Evolutionary conservation across 2,113 vertebrate genomes (phyloP), one percentile per base, ranked within the genome.

Genomic region (Castor canadensis): DNA sequence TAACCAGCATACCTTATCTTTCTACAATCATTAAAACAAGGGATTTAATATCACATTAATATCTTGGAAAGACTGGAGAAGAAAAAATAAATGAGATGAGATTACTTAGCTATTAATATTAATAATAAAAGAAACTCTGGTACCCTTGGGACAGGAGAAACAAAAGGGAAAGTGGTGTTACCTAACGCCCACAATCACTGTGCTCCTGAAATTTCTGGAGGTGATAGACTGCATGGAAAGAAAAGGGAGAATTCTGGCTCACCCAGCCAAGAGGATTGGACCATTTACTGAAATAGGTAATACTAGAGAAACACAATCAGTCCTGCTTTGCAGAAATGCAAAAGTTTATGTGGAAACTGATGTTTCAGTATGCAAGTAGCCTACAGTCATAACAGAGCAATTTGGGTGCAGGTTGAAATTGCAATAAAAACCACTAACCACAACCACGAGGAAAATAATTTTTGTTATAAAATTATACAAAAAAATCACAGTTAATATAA

Each of bases 391-490:
- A n/a, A n/a, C 1, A 83, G 6, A 87, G 32, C 20, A 6, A 13
- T n/a, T 2, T 7, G 17, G 1, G 4, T 0, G 22, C 9, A 56
- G 38, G 17, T 4, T 22, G 15, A 26, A 80, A 83, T 40, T 2
- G 1, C 5, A 5, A 67, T 15, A 11, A 64, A 71, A 66, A 11
- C n/a, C 30, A 71, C n/a, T 22, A 26, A 71, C n/a, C 86, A 43
- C 26, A 17, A 26, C 4, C 19, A 24, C 16, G 58, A 47, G 4
- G 12, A 60, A 77, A 92, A 60, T 49, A 22, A 28, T 43, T 71
- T 92, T 35, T 88, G 7, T 24, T 66, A 52, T 10, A 38, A 87
- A 84, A 93, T 30, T 80, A 67, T 38, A 24, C 20, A 56, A 89
- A 92, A 92, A 43, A 35, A 40, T 16, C 60, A 22, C 22, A 60